Evolutionary conservation across 2,113 vertebrate species (phyloP).

Genomic region (Pyrgilauda ruficollis): DNA sequence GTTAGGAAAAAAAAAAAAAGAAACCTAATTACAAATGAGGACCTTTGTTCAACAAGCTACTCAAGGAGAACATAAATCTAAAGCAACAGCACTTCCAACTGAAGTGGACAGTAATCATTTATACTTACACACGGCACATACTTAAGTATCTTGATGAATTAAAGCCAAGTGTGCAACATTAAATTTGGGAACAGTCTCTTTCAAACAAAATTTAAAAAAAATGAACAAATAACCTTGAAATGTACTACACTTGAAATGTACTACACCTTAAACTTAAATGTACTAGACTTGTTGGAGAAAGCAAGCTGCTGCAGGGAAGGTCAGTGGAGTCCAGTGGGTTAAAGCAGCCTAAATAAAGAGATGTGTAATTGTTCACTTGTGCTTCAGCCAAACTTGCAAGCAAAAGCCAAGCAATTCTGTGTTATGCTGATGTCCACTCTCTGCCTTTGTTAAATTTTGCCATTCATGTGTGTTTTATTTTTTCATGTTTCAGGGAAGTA

Average conservation of each 20-base stretch:
- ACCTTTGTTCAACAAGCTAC: neutral
- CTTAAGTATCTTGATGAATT: neutral
- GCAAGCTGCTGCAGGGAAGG: neutral
- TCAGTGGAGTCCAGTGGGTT: accelerated
- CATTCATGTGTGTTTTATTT: neutral
- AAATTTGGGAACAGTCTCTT: neutral
- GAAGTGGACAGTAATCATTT: neutral
- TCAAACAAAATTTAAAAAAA: neutral
- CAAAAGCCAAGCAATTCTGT: neutral
- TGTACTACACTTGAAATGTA: neutral
- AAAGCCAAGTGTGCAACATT: neutral
- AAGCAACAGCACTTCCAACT: neutral
- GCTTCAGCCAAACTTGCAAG: accelerated
- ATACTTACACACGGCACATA: neutral
- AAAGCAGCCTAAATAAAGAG: neutral
- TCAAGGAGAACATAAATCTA: neutral
- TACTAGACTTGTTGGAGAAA: neutral
- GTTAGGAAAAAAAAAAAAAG: neutral
- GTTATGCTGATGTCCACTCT: neutral
- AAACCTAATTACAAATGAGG: neutral
- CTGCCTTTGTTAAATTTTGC: neutral
- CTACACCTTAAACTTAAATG: neutral
- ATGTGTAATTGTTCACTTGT: neutral
- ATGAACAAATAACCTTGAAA: neutral
- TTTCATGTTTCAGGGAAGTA: neutral